phyloP scores from a whole-genome alignment of 2,888 invertebrate genomes.

The Cryptosula pallasiana region DNA sequence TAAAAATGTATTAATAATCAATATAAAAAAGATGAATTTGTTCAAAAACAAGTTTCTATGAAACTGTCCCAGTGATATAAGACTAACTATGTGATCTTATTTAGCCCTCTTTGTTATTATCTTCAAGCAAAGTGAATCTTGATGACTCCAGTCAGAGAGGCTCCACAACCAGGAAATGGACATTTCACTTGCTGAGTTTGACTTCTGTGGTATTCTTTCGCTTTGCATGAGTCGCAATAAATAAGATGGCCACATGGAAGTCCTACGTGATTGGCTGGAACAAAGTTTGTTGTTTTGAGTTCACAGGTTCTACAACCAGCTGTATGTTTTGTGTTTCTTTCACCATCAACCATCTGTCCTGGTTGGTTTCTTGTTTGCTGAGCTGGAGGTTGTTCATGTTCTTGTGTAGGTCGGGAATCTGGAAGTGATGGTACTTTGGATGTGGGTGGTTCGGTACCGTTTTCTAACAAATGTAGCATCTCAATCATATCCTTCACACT shows the following conservation, averaged over 20 bases:
- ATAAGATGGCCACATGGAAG: slow-evolving; percentile 19
- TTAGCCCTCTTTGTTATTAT: too few relatives aligned
- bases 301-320: not conserved
- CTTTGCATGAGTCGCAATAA: not conserved
- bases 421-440: not conserved
- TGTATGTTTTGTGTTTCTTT: not conserved
- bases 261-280: not conserved
- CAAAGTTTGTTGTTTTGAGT: not conserved
- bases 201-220: not conserved
- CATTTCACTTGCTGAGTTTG: not conserved
- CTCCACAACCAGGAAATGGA: not conserved
- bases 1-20: too few relatives aligned
- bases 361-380: not conserved
- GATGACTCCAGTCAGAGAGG: not conserved
- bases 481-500: too few relatives aligned
- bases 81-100: too few relatives aligned
- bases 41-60: too few relatives aligned
- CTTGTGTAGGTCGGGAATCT: not conserved
- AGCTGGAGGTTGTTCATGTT: not conserved
- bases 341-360: not conserved
- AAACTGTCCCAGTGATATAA: too few relatives aligned
- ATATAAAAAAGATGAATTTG: too few relatives aligned
- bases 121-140: not conserved
- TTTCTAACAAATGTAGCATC: too few relatives aligned
- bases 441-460: not conserved